A percentile compares a stretch with the other conserved stretches of the same genome.
phyloP scores from a whole-genome alignment of 2,797 vertebrate species.

The Acrossocheilus fasciatus region DNA sequence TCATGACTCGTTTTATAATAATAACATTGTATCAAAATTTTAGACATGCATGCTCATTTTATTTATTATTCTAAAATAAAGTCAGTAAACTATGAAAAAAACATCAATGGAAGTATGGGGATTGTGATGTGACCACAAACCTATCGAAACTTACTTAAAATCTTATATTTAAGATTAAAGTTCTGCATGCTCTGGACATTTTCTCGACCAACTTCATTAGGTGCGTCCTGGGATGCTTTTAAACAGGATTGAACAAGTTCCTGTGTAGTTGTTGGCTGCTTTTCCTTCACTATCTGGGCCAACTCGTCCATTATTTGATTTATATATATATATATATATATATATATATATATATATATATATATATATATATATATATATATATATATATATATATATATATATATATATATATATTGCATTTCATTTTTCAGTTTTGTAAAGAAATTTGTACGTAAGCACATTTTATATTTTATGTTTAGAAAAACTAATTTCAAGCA shows the following conservation, averaged over 20 bases:
- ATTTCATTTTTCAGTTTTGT: neutral
- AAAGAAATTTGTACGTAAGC: neutral
- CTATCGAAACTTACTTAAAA: neutral
- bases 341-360: too few species aligned
- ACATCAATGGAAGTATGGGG: neutral
- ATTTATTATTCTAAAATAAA: neutral
- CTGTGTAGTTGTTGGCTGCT: neutral
- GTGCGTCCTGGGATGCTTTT: neutral
- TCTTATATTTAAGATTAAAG: neutral
- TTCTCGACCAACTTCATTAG: neutral
- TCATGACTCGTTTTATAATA: neutral
- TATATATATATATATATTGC: neutral
- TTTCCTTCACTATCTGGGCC: neutral
- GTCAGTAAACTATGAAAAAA: neutral
- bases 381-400: too few species aligned
- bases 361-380: too few species aligned
- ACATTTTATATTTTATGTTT: neutral
- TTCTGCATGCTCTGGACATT: neutral
- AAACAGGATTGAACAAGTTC: neutral
- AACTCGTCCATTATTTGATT: neutral
- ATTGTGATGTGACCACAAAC: neutral
- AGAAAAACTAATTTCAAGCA: neutral
- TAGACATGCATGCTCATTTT: neutral
- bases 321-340: too few species aligned
- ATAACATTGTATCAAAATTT: neutral